Percentiles rank a stretch among this genome's conserved stretches.
Conservation (phyloP, 2,113 vertebrate species). For the Siphamia tubifer region DNA sequence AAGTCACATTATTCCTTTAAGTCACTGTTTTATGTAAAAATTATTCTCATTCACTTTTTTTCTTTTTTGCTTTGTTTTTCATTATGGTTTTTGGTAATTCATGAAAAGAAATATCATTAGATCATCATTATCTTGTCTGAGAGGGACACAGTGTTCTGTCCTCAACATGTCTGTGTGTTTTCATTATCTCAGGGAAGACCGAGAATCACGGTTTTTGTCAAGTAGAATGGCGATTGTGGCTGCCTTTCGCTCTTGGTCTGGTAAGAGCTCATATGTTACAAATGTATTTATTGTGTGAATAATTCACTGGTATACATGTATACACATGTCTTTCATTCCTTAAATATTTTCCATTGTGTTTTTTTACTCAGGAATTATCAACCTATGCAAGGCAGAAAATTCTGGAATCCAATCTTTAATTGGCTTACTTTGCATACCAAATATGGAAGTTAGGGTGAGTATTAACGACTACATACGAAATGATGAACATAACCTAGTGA, state of each 20-base stretch:
- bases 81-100: neutral
- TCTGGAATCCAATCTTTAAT: conserved; percentile 98
- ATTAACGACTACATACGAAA: neutral
- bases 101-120: neutral
- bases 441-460: conserved; percentile 98
- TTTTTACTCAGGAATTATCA: conserved; percentile 89
- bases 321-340: neutral
- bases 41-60: neutral
- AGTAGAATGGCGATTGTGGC: conserved; percentile 98
- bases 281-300: neutral
- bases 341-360: neutral
- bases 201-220: conserved; percentile 93
- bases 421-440: conserved; percentile 97
- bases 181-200: conserved; percentile 86
- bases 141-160: neutral
- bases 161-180: neutral
- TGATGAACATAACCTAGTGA: neutral
- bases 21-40: conserved; percentile 13
- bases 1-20: neutral
- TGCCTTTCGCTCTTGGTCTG: conserved; percentile 97
- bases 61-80: neutral
- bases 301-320: neutral
- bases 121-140: neutral
- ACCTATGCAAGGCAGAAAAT: conserved; percentile 94
- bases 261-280: conserved; percentile 70